Conservation (phyloP, 2,888 invertebrate species). For the Leptinotarsa tumamoca region DNA sequence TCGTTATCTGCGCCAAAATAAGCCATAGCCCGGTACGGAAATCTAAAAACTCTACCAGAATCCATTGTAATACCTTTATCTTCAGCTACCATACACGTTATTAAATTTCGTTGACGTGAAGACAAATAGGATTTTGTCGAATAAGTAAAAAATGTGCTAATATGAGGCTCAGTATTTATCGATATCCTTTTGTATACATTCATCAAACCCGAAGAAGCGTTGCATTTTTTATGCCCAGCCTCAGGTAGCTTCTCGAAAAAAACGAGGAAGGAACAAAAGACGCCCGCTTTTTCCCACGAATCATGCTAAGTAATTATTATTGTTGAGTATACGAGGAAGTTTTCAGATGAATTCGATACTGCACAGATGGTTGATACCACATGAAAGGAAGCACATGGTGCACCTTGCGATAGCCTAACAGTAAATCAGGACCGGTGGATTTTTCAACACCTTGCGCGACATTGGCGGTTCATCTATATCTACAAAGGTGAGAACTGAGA, state of each 20-base stretch:
- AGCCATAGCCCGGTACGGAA: too few relatives aligned
- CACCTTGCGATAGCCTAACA: constrained; percentile 4
- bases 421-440: constrained; percentile 12
- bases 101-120: too few relatives aligned
- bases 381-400: constrained; percentile 4
- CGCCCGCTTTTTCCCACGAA: constrained; percentile 34
- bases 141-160: too few relatives aligned
- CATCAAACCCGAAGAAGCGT: background rate
- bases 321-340: constrained; percentile 39
- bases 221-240: background rate
- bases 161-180: background rate
- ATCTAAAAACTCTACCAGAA: too few relatives aligned
- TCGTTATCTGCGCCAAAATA: too few relatives aligned
- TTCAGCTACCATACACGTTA: too few relatives aligned
- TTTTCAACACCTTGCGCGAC: constrained; percentile 6
- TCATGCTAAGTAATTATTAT: constrained; percentile 39
- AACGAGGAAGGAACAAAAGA: background rate
- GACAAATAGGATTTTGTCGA: too few relatives aligned
- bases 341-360: constrained; percentile 41
- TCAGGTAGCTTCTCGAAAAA: constrained; percentile 2
- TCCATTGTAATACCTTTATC: too few relatives aligned
- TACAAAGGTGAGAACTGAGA: too few relatives aligned
- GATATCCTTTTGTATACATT: background rate
- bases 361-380: constrained; percentile 39
- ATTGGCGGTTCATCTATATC: background rate